A percentile compares a stretch with the other conserved stretches of the same genome.
These are phyloP conservation scores for Pollenia griseotomentosa DNA, from an alignment of 2,888 invertebrate species.

Conservation along the genomic window DNA sequence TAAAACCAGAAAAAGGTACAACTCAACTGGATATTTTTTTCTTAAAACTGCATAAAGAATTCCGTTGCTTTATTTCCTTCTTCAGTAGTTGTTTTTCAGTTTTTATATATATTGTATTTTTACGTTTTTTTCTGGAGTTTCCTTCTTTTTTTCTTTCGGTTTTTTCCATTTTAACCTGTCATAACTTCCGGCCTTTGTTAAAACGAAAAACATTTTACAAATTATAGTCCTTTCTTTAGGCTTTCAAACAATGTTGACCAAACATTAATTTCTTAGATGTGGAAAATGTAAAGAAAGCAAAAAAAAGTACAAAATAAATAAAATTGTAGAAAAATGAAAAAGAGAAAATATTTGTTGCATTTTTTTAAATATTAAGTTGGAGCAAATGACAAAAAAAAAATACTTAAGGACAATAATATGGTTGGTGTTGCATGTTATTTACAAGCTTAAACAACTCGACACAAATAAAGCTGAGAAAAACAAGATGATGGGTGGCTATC, in stretches of 20 bases:
- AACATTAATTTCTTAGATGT: conserved; percentile 35
- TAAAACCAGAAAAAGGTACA: neutral
- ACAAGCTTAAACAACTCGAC: conserved; percentile 44
- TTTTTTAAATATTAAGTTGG: neutral
- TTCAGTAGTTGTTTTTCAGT: conserved; percentile 12
- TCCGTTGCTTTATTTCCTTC: neutral
- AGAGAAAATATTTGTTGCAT: neutral
- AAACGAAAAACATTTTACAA: conserved; percentile 51
- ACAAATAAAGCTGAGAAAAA: conserved; percentile 18
- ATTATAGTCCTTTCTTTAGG: conserved; percentile 16
- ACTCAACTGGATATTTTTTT: neutral
- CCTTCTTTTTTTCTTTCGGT: neutral
- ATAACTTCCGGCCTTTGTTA: conserved; percentile 61
- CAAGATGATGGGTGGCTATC: neutral
- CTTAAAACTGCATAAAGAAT: neutral
- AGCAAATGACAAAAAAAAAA: neutral
- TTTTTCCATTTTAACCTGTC: conserved; percentile 35
- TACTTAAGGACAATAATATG: conserved; percentile 3
- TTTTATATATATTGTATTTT: neutral
- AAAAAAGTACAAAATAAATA: neutral
- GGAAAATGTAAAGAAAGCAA: conserved; percentile 11
- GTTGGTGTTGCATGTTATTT: conserved; percentile 43
- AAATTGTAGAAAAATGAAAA: neutral
- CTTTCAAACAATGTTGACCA: conserved; percentile 45
- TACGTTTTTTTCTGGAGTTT: neutral